phyloP scores from a whole-genome alignment of 2,888 invertebrate genomes.

The Cryptus viduatorius region DNA sequence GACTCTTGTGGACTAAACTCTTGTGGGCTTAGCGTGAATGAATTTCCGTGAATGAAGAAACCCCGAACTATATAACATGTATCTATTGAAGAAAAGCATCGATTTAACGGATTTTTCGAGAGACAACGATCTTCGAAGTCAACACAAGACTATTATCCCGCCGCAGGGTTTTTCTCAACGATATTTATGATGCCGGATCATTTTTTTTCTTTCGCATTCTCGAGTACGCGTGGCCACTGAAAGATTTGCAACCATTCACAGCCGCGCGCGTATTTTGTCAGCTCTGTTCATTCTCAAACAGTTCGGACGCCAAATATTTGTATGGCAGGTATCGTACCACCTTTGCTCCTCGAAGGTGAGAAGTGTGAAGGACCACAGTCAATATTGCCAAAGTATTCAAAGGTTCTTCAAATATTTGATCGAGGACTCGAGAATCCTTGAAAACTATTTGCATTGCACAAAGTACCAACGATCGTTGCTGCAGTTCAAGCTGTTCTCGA shows the following conservation, averaged over 20 bases:
- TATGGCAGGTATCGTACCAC: slow-evolving; percentile 39
- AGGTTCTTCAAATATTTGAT: slow-evolving; percentile 52
- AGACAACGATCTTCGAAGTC: slow-evolving; percentile 45
- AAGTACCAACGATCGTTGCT: not conserved
- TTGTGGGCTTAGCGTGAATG: slow-evolving; percentile 51
- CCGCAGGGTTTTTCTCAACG: not conserved
- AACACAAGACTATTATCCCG: slow-evolving; percentile 19
- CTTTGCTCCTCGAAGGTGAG: slow-evolving; percentile 15
- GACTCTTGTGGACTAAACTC: slow-evolving; percentile 41
- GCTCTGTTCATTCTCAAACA: slow-evolving; percentile 3
- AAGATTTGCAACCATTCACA: slow-evolving; percentile 15
- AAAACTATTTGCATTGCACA: slow-evolving; percentile 41
- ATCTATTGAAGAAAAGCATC: slow-evolving; percentile 37
- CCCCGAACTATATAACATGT: slow-evolving; percentile 2
- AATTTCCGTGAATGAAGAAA: slow-evolving; percentile 48
- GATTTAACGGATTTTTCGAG: slow-evolving; percentile 62
- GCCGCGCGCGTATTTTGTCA: not conserved
- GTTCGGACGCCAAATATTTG: slow-evolving; percentile 21
- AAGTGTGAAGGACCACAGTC: not conserved
- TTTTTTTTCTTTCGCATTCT: slow-evolving; percentile 15
- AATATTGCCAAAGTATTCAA: slow-evolving; percentile 44
- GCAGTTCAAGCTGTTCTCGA: slow-evolving; percentile 14
- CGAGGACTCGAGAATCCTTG: slow-evolving; percentile 40
- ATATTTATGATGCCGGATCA: slow-evolving; percentile 32
- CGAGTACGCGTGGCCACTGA: not conserved